These are phyloP conservation scores for Gadus chalcogrammus DNA, from an alignment of 2,113 vertebrate species.

Conservation along the genomic window DNA sequence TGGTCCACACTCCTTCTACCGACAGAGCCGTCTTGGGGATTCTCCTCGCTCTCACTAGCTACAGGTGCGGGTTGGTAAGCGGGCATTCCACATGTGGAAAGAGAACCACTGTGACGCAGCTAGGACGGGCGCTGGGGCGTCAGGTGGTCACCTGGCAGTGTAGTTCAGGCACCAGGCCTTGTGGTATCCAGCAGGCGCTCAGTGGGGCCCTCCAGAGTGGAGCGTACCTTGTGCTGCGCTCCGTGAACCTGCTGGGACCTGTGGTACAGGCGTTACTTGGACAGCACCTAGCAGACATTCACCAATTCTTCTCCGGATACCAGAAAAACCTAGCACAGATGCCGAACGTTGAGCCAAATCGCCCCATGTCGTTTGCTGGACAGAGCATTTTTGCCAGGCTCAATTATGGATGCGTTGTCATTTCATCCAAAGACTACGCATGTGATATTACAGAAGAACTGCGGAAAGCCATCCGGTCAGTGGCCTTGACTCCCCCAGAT, in stretches of 20 bases:
- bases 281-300: slow-evolving; percentile 72
- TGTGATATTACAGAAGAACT: slow-evolving; percentile 68
- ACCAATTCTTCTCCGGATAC: slow-evolving; percentile 55
- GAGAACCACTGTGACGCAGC: slow-evolving; percentile 51
- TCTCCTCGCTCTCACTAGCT: slow-evolving; percentile 75
- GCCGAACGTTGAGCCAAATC: slow-evolving; percentile 10
- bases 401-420: slow-evolving; percentile 76
- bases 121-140: slow-evolving; percentile 75
- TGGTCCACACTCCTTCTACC: slow-evolving; percentile 69
- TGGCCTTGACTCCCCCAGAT: slow-evolving; percentile 72
- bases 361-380: slow-evolving; percentile 61
- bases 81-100: slow-evolving; percentile 75
- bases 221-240: slow-evolving; percentile 77
- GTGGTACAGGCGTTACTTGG: slow-evolving; percentile 69
- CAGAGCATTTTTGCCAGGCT: slow-evolving; percentile 53
- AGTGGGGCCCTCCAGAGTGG: slow-evolving; percentile 77
- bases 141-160: slow-evolving; percentile 75
- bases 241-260: slow-evolving; percentile 62
- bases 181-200: slow-evolving; percentile 69
- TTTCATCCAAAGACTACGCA: slow-evolving; percentile 40
- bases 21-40: slow-evolving; percentile 74
- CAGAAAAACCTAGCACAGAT: slow-evolving; percentile 19
- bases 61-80: slow-evolving; percentile 71
- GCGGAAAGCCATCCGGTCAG: slow-evolving; percentile 68
- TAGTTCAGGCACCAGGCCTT: slow-evolving; percentile 40